Base-by-base conservation (phyloP, 1,140 invertebrate genomes). In the Sitophilus oryzae region DNA sequence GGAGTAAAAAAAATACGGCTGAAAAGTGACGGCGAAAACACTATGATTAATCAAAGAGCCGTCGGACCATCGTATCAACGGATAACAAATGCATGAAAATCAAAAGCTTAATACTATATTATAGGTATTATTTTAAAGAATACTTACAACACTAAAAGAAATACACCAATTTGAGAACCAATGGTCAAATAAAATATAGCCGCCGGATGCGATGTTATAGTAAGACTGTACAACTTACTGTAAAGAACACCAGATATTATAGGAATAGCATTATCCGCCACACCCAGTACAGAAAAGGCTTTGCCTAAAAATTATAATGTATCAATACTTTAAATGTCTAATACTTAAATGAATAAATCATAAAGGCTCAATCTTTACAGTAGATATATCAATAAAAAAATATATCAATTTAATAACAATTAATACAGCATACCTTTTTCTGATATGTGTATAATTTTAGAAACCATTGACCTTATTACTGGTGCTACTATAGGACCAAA, bases 201-300 rank as follows among this genome's bases (percentile, higher is more conserved):
- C 59, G 67, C 77, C 2, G 80, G 77, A 59, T 74, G 64, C 14
- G 73, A 72, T 30, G 76, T 58, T 11, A 86, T 73, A 0, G 84
- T 84, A 0, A 77, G 77, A 38, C 81, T 82, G 66, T 88, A 88
- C 11, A 88, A 66, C 64, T 86, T 83, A 14, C 79, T 77, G 61
- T 88, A 88, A 19, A 86, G 68, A 1, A 82, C 71, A 0, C 83
- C 80, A 9, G 84, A 85, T 40, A 88, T 74, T 47, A 88, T 70
- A 1, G 83, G 83, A 8, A 87, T 81, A 0, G 85, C 82, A 62
- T 86, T 88, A 63, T 89, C 85, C 58, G 83, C 86, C 1, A 86
- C 84, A 0, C 85, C 81, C 3, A 89, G 69, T 38, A 88, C 72
- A 0, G 85, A 82, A 63, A 86, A 87, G 2, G 85, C 78, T 67